These are phyloP conservation scores for Drosophila kepulauana DNA, from an alignment of 1,140 invertebrate genomes.

Conservation along the genomic window DNA sequence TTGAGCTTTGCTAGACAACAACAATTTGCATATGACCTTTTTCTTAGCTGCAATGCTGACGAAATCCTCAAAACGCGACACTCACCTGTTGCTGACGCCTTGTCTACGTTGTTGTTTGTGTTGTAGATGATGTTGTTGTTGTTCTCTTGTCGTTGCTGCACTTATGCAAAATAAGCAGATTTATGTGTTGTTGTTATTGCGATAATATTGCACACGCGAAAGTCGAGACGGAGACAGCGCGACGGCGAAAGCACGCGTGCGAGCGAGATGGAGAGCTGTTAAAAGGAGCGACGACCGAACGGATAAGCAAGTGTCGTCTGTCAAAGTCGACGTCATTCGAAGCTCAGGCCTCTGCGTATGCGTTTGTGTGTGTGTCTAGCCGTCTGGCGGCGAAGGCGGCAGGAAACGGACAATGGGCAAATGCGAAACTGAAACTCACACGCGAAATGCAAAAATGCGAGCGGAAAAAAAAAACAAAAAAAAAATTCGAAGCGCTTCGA, in stretches of 20 bases:
- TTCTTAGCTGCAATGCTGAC: conserved; percentile 5
- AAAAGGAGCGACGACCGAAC: conserved; percentile 33
- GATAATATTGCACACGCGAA: conserved; percentile 40
- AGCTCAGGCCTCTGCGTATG: conserved; percentile 11
- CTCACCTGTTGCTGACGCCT: conserved; percentile 36
- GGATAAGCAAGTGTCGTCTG: conserved; percentile 31
- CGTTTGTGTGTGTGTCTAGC: not conserved
- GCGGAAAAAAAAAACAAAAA: not conserved
- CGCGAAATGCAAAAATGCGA: conserved; percentile 23
- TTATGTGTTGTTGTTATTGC: conserved; percentile 14
- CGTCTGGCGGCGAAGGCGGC: conserved; percentile 11
- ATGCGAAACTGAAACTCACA: conserved; percentile 34
- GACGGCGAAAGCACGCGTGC: not conserved
- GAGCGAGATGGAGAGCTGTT: not conserved
- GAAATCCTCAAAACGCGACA: conserved; percentile 8
- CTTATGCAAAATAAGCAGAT: conserved; percentile 37
- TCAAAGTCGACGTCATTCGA: conserved; percentile 23
- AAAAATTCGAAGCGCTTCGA: conserved; percentile 22
- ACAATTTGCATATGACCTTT: conserved; percentile 13
- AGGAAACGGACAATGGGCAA: conserved; percentile 26
- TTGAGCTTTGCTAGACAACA: not conserved
- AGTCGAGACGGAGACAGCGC: not conserved
- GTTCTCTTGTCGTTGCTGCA: not conserved
- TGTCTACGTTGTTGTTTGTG: not conserved
- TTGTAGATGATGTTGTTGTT: not conserved